A percentile compares a stretch with the other conserved stretches of the same genome.
These are phyloP conservation scores for Gymnoscopelus braueri DNA, from an alignment of 2,797 vertebrate species.

Conservation along the genomic window DNA sequence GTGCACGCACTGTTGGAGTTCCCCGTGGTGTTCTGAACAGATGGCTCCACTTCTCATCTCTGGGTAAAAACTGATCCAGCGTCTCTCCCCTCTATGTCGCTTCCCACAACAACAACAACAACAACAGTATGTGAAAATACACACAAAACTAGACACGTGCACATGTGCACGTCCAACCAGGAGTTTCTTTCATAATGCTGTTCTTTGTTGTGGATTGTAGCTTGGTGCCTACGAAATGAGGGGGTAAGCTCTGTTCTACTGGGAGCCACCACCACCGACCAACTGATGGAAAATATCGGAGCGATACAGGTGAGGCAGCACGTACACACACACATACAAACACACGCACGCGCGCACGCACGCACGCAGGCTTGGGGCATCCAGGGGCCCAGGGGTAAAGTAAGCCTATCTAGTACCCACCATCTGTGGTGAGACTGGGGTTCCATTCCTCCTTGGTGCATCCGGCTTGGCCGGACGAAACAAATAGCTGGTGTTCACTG, in stretches of 20 bases:
- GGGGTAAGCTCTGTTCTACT: slow-evolving; percentile 91
- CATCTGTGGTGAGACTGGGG: too few species aligned
- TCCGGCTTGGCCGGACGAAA: too few species aligned
- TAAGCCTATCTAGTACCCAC: too few species aligned
- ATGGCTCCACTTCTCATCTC: not conserved
- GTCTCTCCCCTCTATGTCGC: not conserved
- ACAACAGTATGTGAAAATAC: not conserved
- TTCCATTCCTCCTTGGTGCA: too few species aligned
- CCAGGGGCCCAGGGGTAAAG: too few species aligned
- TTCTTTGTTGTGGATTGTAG: slow-evolving; percentile 66
- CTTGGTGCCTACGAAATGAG: slow-evolving; percentile 94
- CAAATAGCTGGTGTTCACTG: too few species aligned
- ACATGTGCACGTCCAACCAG: not conserved
- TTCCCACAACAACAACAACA: not conserved
- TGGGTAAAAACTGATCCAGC: not conserved
- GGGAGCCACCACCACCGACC: slow-evolving; percentile 89
- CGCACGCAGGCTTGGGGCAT: not conserved
- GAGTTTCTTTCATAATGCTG: slow-evolving; percentile 1
- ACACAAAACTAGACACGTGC: not conserved
- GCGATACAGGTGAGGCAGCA: slow-evolving; percentile 88
- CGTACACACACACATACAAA: not conserved
- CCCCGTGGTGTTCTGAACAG: not conserved
- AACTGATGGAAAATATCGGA: slow-evolving; percentile 93
- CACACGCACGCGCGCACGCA: not conserved
- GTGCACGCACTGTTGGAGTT: not conserved